phyloP scores from a whole-genome alignment of 2,888 invertebrate species.

The Phyllotreta striolata region DNA sequence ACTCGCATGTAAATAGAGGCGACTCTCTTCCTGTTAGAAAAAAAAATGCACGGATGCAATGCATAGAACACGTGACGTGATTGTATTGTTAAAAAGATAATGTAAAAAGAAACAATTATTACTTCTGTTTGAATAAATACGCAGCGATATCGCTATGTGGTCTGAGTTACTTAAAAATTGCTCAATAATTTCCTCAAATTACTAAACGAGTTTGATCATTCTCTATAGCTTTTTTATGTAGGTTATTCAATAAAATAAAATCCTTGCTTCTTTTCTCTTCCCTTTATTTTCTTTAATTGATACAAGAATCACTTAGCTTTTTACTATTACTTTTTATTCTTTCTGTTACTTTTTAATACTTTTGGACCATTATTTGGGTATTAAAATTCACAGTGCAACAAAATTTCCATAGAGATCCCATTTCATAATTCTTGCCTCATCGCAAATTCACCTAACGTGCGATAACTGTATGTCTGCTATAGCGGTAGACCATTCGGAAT shows the following conservation, averaged over 20 bases:
- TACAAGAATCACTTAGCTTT: no score
- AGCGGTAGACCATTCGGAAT: constrained; percentile 35
- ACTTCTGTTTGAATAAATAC: neutral
- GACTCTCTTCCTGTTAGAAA: constrained; percentile 37
- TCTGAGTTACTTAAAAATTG: no score
- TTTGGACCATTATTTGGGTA: no score
- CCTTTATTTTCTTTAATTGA: no score
- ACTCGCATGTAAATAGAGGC: constrained; percentile 19
- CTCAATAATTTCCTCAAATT: no score
- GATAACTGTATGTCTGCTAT: constrained; percentile 43
- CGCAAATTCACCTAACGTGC: constrained; percentile 24
- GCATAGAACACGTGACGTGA: constrained; percentile 23
- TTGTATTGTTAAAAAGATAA: constrained; percentile 25
- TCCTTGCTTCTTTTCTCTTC: no score
- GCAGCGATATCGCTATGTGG: no score
- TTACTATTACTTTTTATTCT: no score
- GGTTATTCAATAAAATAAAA: no score
- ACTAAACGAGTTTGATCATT: no score
- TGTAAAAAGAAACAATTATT: constrained; percentile 8
- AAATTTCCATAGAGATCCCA: constrained; percentile 32
- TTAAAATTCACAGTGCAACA: neutral
- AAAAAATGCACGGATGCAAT: constrained; percentile 34
- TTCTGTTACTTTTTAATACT: no score
- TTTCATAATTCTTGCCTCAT: neutral
- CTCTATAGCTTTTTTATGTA: no score